Evolutionary conservation across 2,888 invertebrate species (phyloP), one percentile per base, ranked within the genome.

Genomic region (Spilosoma lubricipeda): DNA sequence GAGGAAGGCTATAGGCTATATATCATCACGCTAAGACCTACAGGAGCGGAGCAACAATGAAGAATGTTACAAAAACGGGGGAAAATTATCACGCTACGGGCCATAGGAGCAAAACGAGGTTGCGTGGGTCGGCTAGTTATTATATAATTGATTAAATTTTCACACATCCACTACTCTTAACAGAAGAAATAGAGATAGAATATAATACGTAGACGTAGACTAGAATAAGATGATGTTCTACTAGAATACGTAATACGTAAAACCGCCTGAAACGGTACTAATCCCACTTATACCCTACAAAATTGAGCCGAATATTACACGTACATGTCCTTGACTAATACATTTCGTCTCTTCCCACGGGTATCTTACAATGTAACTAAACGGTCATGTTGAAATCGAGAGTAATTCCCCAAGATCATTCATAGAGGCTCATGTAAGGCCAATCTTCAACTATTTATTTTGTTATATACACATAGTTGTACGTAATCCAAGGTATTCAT

Each of bases 361-460:
- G 69, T 64, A 18, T 65, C 64, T n/a, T 65, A 42, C 42, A 71
- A 66, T 30, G 30, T 27, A 20, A 65, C 69, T 70, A 66, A 65
- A 73, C 63, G 69, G 39, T 66, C 65, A 69, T 73, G 39, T 42
- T 30, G 52, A 70, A 70, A 65, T 73, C 27, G 52, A 56, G 65
- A 65, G 65, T 33, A 48, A 36, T 33, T 69, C 23, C 36, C 27
- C 23, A 39, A 52, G 39, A 59, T 64, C 45, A 45, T 72, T 67
- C 59, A 63, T 68, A 48, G 30, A 73, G 33, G 20, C 3, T 33
- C 63, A 23, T 23, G 64, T 48, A 42, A 66, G 66, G n/a, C 27
- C 13, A 3, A 27, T 15, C 15, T 59, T 48, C 2, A 59, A 59
- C 59, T 27, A 59, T 13, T n/a, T 27, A 59, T 15, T 13, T 59